These are phyloP conservation scores for Chascanopsetta lugubris DNA, from an alignment of 2,113 vertebrate genomes.

Conservation along the genomic window DNA sequence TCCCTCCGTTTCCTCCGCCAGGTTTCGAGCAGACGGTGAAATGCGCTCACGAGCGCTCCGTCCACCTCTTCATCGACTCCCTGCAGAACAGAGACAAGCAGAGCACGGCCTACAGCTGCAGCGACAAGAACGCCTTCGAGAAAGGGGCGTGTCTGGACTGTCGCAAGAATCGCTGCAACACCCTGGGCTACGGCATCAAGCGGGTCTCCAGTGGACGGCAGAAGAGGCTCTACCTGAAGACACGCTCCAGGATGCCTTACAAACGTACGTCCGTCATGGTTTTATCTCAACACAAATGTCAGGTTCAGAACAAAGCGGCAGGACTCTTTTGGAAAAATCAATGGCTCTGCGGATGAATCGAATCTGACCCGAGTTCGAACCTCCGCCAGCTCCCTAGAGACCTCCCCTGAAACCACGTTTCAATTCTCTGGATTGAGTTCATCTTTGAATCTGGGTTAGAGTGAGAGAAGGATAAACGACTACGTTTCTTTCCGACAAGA, in stretches of 20 bases:
- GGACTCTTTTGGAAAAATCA: background rate
- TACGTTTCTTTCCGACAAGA: no score
- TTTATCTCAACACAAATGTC: background rate
- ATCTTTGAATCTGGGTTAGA: no score
- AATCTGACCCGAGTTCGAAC: no score
- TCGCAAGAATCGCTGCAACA: constrained; percentile 88
- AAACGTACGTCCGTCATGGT: constrained; percentile 81
- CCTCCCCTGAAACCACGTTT: no score
- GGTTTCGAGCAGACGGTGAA: constrained; percentile 91
- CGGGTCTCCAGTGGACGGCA: constrained; percentile 72
- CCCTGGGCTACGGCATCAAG: constrained; percentile 87
- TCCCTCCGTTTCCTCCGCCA: constrained; percentile 60
- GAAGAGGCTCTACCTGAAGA: constrained; percentile 87
- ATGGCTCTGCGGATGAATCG: background rate
- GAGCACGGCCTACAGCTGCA: constrained; percentile 89
- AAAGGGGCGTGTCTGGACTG: constrained; percentile 92
- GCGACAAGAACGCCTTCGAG: constrained; percentile 84
- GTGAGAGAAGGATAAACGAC: no score
- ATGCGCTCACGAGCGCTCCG: constrained; percentile 92
- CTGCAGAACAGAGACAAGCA: constrained; percentile 84
- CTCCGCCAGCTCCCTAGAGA: no score
- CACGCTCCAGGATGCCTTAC: constrained; percentile 86
- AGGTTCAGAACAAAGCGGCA: background rate
- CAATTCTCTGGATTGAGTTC: no score
- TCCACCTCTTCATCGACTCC: constrained; percentile 95